Conservation (phyloP, 1,140 invertebrate species). For the Varroa destructor region DNA sequence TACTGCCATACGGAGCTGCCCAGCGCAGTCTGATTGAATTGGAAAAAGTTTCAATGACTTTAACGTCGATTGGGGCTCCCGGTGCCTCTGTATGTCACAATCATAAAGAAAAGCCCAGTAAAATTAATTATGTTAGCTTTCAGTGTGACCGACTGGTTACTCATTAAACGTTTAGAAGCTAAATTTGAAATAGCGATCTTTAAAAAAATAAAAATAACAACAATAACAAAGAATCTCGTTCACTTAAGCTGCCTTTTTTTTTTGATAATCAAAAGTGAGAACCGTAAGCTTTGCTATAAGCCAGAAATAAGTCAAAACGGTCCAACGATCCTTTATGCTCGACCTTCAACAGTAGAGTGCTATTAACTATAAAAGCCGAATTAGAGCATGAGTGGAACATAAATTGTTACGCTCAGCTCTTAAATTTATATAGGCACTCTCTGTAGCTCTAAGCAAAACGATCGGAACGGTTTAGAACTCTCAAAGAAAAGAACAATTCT, state of each 20-base stretch:
- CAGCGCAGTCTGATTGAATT: constrained; percentile 74
- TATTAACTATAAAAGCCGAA: too few relatives aligned
- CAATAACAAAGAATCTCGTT: neutral
- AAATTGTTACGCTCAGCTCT: too few relatives aligned
- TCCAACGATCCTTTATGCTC: neutral
- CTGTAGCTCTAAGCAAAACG: too few relatives aligned
- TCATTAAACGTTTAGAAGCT: neutral
- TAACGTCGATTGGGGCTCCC: constrained; percentile 73
- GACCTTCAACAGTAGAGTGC: too few relatives aligned
- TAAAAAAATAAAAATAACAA: neutral
- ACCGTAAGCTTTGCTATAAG: neutral
- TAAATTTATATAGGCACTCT: too few relatives aligned
- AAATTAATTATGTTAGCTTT: neutral
- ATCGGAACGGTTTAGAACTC: too few relatives aligned
- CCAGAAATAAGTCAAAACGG: neutral
- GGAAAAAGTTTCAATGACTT: constrained; percentile 77
- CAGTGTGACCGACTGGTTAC: too few relatives aligned
- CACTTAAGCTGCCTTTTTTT: neutral
- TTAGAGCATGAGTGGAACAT: too few relatives aligned
- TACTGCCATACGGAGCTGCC: constrained; percentile 84
- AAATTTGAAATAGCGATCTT: neutral
- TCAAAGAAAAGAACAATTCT: too few relatives aligned
- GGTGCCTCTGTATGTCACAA: constrained; percentile 58
- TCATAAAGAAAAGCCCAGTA: neutral
- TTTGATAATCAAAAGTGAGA: neutral